Conservation (phyloP, 2,888 invertebrate species). For the Heliconius charithonia region DNA sequence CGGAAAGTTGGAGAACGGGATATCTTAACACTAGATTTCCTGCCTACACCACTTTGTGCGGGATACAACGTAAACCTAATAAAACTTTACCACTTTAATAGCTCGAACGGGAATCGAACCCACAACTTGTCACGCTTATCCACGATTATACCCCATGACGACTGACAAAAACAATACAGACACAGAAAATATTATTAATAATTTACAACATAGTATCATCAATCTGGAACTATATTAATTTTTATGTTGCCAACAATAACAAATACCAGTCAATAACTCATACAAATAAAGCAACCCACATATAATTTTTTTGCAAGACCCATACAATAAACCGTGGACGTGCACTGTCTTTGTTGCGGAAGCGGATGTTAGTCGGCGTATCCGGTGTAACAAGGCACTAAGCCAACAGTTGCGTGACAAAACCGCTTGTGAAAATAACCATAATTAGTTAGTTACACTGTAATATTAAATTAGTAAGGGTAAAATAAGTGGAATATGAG, state of each 20-base stretch:
- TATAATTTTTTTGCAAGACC: constrained; percentile 25
- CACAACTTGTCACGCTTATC: no score
- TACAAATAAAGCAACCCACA: constrained; percentile 1
- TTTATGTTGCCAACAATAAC: neutral
- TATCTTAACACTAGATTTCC: no score
- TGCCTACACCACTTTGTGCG: no score
- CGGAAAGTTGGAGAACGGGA: no score
- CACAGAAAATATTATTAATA: neutral
- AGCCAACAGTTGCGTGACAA: constrained; percentile 63
- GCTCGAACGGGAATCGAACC: no score
- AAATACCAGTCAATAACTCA: neutral
- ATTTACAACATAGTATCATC: neutral
- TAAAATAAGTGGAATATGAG: constrained; percentile 7
- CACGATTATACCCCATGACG: no score
- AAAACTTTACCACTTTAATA: no score
- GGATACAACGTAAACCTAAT: no score
- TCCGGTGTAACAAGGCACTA: constrained; percentile 68
- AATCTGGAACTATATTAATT: neutral
- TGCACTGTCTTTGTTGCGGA: constrained; percentile 61
- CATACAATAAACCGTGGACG: constrained; percentile 52
- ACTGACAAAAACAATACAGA: neutral
- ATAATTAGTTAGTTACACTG: constrained; percentile 46
- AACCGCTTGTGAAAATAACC: constrained; percentile 42
- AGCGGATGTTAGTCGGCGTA: constrained; percentile 74
- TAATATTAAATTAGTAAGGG: constrained; percentile 14